Conservation (phyloP, 64 coral and sea anemone species). For the Dendronephthya gigantea region DNA sequence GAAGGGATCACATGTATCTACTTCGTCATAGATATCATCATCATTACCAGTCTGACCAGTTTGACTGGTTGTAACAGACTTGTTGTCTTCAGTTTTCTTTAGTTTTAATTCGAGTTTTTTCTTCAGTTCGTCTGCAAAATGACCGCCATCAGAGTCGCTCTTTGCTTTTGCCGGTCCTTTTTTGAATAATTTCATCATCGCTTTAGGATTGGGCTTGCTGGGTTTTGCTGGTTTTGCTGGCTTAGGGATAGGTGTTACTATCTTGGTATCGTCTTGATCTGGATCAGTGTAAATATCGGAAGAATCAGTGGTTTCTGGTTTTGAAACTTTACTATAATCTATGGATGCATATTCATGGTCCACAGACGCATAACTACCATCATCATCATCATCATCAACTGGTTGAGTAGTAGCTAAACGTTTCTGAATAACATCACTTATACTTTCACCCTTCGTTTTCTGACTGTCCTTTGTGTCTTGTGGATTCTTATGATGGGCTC, state of each 20-base stretch:
- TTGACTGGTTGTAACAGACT: not conserved
- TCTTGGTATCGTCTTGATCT: not conserved
- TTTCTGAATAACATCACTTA: conserved; percentile 1
- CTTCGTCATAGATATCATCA: conserved; percentile 4
- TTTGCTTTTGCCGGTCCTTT: not conserved
- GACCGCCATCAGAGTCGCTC: not conserved
- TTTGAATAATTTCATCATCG: not conserved
- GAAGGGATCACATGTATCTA: not conserved
- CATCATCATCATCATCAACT: not conserved
- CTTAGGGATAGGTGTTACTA: not conserved
- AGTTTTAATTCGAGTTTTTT: not conserved
- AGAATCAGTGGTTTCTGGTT: not conserved
- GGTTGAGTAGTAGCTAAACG: not conserved
- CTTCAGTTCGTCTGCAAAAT: conserved; percentile 5
- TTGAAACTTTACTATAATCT: not conserved
- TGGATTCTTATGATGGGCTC: not conserved
- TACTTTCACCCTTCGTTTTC: not conserved
- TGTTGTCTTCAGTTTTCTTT: not conserved
- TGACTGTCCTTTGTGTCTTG: not conserved
- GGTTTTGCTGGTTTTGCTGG: not conserved
- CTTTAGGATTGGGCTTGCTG: not conserved
- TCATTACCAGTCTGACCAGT: not conserved
- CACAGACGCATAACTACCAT: conserved; percentile 8
- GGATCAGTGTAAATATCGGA: not conserved
- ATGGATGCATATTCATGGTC: conserved; percentile 6